Evolutionary conservation across 2,113 vertebrate species (phyloP).

Genomic region (Tychaedon coryphoeus): DNA sequence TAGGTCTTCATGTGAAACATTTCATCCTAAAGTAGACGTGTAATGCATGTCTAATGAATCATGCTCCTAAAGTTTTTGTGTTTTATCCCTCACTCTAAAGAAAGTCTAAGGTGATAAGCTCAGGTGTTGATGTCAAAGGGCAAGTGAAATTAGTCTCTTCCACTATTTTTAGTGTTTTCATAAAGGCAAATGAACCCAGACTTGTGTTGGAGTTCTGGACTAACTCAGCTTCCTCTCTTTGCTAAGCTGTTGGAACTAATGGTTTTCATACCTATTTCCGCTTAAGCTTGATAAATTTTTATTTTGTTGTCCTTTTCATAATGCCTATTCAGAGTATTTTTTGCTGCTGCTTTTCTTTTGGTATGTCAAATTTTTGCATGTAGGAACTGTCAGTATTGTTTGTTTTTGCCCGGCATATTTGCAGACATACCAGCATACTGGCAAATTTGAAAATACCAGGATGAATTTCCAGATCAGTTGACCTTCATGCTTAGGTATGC

Average conservation of each 20-base stretch:
- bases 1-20: slow-evolving; percentile 14
- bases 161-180: background rate
- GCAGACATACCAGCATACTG: background rate
- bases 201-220: background rate
- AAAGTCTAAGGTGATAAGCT: background rate
- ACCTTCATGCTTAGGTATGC: background rate
- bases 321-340: background rate
- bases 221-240: background rate
- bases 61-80: background rate
- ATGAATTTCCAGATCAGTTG: slow-evolving; percentile 17
- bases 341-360: background rate
- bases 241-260: background rate
- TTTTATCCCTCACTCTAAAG: background rate
- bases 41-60: background rate
- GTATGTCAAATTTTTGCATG: background rate
- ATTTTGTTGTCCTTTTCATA: background rate
- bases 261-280: background rate
- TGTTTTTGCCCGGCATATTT: background rate
- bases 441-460: background rate
- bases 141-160: slow-evolving; percentile 5
- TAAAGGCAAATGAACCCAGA: background rate
- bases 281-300: background rate
- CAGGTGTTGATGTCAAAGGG: background rate
- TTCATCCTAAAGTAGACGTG: background rate
- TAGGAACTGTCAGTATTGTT: background rate